Evolutionary conservation across 1,140 invertebrate genomes (phyloP).

Genomic region (Hestina assimilis): DNA sequence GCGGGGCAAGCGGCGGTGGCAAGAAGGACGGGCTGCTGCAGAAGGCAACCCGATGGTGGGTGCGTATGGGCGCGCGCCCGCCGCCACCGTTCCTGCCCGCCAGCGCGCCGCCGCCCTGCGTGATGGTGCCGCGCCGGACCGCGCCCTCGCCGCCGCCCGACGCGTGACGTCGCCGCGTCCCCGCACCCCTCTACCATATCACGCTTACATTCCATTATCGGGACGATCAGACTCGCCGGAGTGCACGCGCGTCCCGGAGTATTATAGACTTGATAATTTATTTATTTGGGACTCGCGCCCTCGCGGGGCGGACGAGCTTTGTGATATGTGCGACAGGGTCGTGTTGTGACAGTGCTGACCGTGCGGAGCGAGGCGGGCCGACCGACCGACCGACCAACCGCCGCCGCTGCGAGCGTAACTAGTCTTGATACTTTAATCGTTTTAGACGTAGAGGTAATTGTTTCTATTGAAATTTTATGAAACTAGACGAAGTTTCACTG

Average conservation of each 20-base stretch:
- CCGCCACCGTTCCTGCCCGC: constrained; percentile 38
- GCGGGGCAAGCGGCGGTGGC: constrained; percentile 39
- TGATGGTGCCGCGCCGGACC: constrained; percentile 68
- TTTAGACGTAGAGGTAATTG: constrained; percentile 49
- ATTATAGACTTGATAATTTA: constrained; percentile 77
- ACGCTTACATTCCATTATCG: constrained; percentile 75
- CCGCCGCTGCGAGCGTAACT: constrained; percentile 43
- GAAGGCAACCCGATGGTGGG: constrained; percentile 71
- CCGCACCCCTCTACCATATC: constrained; percentile 52
- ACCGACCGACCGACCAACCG: constrained; percentile 19
- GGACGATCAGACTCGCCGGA: constrained; percentile 60
- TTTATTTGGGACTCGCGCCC: constrained; percentile 63
- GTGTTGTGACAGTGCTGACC: constrained; percentile 42
- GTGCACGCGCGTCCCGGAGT: constrained; percentile 61
- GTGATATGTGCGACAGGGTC: constrained; percentile 48
- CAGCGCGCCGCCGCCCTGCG: constrained; percentile 57
- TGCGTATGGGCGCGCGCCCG: constrained; percentile 66
- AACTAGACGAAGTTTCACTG: constrained; percentile 48
- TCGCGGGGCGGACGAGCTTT: constrained; percentile 36
- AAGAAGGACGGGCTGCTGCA: constrained; percentile 74
- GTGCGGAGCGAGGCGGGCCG: constrained; percentile 27
- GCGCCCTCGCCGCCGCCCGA: constrained; percentile 58
- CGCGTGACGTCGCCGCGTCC: constrained; percentile 49
- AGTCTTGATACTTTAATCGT: constrained; percentile 55
- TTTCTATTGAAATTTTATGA: constrained; percentile 52